These are phyloP conservation scores for Conops quadrifasciatus DNA, from an alignment of 2,888 invertebrate species.

Conservation along the genomic window DNA sequence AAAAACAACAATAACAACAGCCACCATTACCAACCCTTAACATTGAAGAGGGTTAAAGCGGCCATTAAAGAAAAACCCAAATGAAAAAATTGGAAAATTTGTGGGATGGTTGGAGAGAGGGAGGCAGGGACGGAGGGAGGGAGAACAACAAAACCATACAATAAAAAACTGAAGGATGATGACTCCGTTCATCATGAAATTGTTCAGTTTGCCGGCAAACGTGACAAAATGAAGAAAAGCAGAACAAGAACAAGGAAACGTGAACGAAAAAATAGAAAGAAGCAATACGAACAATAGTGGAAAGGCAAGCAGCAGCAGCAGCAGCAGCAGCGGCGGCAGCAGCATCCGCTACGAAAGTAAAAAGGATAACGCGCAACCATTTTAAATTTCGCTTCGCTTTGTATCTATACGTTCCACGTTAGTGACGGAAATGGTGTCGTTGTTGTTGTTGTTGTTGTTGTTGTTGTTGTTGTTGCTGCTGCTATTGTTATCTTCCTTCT, in stretches of 20 bases:
- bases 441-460: too few species aligned
- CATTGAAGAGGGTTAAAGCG: background rate
- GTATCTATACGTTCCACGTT: background rate
- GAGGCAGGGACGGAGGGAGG: background rate
- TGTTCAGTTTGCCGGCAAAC: too few species aligned
- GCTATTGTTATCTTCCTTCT: background rate
- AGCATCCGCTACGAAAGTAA: too few species aligned
- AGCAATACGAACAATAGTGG: background rate
- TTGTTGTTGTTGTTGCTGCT: background rate
- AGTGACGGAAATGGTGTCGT: background rate
- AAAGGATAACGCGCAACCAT: constrained; percentile 5
- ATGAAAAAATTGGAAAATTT: background rate
- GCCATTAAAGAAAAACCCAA: background rate
- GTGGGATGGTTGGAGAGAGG: background rate
- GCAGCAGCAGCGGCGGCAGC: background rate
- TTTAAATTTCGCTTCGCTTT: background rate
- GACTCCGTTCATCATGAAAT: too few species aligned
- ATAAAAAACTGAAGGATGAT: background rate
- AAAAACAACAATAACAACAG: background rate
- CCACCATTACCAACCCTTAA: background rate
- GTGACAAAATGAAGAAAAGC: background rate
- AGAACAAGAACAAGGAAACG: background rate
- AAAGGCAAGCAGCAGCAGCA: background rate
- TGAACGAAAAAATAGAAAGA: background rate
- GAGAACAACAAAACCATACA: background rate